Conservation (phyloP, 1,140 invertebrate species). For the Hermetia illucens region DNA sequence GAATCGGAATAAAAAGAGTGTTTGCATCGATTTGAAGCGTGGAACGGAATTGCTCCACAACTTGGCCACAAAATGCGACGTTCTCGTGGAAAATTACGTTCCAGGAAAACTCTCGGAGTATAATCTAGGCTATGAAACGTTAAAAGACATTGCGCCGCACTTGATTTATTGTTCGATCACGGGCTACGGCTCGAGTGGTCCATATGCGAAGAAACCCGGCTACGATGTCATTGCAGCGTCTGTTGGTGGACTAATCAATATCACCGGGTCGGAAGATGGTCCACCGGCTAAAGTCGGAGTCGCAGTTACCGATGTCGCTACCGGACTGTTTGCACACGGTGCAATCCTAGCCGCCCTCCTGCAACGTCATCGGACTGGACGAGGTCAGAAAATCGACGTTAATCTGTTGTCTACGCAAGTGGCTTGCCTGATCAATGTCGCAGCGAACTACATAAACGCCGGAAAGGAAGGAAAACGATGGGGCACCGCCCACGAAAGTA, state of each 20-base stretch:
- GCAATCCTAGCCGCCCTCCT: conserved; percentile 85
- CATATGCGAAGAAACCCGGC: conserved; percentile 71
- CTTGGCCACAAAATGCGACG: conserved; percentile 62
- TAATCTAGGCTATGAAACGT: conserved; percentile 62
- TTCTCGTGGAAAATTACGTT: conserved; percentile 89
- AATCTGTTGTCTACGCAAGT: conserved; percentile 88
- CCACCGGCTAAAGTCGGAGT: conserved; percentile 86
- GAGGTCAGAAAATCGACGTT: conserved; percentile 86
- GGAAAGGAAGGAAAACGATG: conserved; percentile 58
- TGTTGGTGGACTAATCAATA: conserved; percentile 75
- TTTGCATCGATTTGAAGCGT: conserved; percentile 75
- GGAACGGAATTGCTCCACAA: conserved; percentile 62
- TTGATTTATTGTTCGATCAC: conserved; percentile 91
- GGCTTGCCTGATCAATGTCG: conserved; percentile 77
- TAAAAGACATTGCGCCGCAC: conserved; percentile 55
- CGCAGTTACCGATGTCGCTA: conserved; percentile 83
- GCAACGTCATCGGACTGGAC: conserved; percentile 58
- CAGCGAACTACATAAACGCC: conserved; percentile 80
- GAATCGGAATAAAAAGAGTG: conserved; percentile 93
- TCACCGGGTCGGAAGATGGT: conserved; percentile 73
- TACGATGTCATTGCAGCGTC: conserved; percentile 94
- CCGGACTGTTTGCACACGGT: conserved; percentile 89
- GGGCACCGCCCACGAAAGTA: conserved; percentile 86
- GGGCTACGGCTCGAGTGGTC: conserved; percentile 78
- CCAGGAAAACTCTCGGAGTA: conserved; percentile 74